These are phyloP conservation scores for Cirrhinus molitorella DNA, from an alignment of 2,797 vertebrate genomes.

Conservation along the genomic window DNA sequence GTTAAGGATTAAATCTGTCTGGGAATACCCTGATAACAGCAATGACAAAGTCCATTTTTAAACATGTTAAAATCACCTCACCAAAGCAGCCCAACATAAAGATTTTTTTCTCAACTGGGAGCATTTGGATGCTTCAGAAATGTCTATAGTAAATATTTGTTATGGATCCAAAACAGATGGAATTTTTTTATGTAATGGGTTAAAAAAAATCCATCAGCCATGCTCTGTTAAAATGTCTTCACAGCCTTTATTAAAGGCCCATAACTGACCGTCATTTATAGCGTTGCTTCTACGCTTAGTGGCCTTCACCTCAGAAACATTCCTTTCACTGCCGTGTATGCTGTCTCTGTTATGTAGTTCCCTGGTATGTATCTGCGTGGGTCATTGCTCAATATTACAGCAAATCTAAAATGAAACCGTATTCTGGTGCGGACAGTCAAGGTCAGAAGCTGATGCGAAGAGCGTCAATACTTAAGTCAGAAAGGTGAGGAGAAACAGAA, in stretches of 20 bases:
- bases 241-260: constrained; percentile 8
- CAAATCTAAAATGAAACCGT: constrained; percentile 32
- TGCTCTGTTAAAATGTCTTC: constrained; percentile 1
- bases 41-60: neutral
- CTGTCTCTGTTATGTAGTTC: constrained; percentile 11
- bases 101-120: neutral
- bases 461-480: constrained; percentile 26
- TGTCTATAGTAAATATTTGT: constrained; percentile 22
- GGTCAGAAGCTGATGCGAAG: constrained; percentile 19
- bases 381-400: constrained; percentile 39
- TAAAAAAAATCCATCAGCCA: neutral
- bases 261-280: constrained; percentile 38
- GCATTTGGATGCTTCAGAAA: constrained; percentile 13
- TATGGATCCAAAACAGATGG: constrained; percentile 30
- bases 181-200: constrained; percentile 7
- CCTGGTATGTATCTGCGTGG: constrained; percentile 16
- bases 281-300: constrained; percentile 19
- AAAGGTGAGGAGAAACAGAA: constrained; percentile 37
- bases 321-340: constrained; percentile 31
- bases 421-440: constrained; percentile 28
- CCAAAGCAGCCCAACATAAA: neutral
- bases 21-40: neutral
- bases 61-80: neutral
- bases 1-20: neutral
- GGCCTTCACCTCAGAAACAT: constrained; percentile 50